Evolutionary conservation across 1,140 invertebrate species (phyloP).

Genomic region (Drosophila repleta): DNA sequence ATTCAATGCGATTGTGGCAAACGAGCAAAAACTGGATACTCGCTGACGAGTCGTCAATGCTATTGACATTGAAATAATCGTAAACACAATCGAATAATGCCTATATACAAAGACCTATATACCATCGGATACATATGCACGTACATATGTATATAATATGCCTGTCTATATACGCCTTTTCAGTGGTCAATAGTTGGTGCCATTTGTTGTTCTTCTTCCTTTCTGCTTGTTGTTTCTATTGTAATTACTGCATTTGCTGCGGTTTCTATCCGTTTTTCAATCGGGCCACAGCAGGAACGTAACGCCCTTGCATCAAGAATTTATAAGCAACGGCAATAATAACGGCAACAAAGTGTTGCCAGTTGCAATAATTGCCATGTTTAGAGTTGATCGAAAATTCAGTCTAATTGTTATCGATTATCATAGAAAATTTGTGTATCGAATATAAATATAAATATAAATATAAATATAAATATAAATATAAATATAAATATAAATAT

Average conservation of each 20-base stretch:
- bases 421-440: too few species aligned
- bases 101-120: neutral
- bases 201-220: neutral
- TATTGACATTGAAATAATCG: constrained; percentile 73
- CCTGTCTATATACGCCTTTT: neutral
- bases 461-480: too few species aligned
- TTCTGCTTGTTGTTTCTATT: constrained; percentile 35
- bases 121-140: too few species aligned
- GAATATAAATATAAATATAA: too few species aligned
- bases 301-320: constrained; percentile 2
- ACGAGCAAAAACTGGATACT: constrained; percentile 53
- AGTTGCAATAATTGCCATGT: too few species aligned
- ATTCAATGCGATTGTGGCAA: constrained; percentile 11
- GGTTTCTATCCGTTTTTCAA: constrained; percentile 31
- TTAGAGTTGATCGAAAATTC: neutral
- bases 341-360: neutral
- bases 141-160: neutral
- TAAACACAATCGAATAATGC: constrained; percentile 9
- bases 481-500: too few species aligned
- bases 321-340: neutral
- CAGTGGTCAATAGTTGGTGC: neutral
- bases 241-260: constrained; percentile 29
- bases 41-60: constrained; percentile 62
- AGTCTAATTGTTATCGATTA: neutral
- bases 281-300: constrained; percentile 8